phyloP scores from a whole-genome alignment of 2,113 vertebrate genomes.

The Probosciger aterrimus region DNA sequence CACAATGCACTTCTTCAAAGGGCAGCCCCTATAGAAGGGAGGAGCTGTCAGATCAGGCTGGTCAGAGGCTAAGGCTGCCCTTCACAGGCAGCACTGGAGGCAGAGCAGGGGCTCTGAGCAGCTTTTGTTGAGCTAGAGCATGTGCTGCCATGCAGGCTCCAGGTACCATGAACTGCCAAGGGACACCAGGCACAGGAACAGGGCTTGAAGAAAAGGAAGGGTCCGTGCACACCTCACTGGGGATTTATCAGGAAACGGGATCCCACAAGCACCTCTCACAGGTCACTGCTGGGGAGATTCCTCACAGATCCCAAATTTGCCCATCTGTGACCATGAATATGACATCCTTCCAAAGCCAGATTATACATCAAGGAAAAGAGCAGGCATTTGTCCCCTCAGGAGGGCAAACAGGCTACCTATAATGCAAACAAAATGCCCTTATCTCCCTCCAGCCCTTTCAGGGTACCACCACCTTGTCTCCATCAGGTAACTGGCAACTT shows the following conservation, averaged over 20 bases:
- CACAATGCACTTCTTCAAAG: slow-evolving; percentile 83
- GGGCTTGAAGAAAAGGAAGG: neutral
- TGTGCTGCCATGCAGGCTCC: neutral
- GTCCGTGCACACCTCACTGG: neutral
- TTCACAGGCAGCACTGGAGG: neutral
- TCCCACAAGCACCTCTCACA: neutral
- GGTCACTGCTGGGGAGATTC: neutral
- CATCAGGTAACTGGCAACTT: neutral
- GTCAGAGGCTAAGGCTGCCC: neutral
- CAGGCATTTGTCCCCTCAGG: neutral
- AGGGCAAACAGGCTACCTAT: neutral
- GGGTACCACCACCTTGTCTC: neutral
- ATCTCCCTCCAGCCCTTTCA: neutral
- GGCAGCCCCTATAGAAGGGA: slow-evolving; percentile 75
- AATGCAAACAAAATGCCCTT: neutral
- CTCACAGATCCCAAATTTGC: neutral
- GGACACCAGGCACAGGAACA: neutral
- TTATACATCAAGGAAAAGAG: neutral
- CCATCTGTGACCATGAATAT: neutral
- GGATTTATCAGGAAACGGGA: neutral
- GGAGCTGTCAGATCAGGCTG: neutral
- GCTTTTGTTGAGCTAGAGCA: neutral
- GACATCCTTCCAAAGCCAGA: neutral
- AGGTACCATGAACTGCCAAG: neutral
- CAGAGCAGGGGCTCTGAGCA: neutral